Percentiles rank a stretch among this genome's conserved stretches.
Evolutionary conservation across 2,888 invertebrate species (phyloP).

Genomic region (Yponomeuta sedellus): DNA sequence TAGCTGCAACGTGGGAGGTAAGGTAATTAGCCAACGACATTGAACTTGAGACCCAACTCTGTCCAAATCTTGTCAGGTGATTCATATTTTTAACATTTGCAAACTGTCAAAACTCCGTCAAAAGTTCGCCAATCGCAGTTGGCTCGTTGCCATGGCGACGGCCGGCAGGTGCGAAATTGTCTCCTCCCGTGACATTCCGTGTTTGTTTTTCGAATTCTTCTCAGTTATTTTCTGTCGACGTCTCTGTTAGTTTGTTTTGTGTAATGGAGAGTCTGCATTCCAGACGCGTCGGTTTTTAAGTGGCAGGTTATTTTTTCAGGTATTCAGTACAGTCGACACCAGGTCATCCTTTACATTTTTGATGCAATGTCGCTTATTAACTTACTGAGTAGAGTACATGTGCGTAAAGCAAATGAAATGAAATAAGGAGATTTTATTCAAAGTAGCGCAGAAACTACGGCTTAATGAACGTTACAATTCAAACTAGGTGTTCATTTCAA

Average conservation of each 20-base stretch:
- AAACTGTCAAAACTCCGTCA: constrained; percentile 4
- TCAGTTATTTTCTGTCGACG: constrained; percentile 1
- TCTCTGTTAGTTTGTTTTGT: constrained; percentile 2
- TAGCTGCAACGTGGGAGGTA: constrained; percentile 31
- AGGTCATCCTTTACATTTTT: no score
- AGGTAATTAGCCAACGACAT: constrained; percentile 53
- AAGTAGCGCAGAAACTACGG: no score
- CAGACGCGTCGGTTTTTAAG: not conserved
- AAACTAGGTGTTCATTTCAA: no score
- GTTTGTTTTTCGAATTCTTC: constrained; percentile 11
- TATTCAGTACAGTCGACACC: no score
- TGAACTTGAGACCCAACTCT: constrained; percentile 54
- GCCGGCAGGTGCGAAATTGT: constrained; percentile 3
- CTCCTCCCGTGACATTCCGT: not conserved
- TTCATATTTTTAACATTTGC: constrained; percentile 1
- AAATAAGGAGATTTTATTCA: no score
- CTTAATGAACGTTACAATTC: no score
- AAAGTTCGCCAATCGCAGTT: not conserved
- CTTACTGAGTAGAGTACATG: no score
- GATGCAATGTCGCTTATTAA: no score
- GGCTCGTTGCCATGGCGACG: constrained; percentile 2
- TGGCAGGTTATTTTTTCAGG: not conserved
- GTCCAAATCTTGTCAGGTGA: not conserved
- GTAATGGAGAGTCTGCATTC: constrained; percentile 4
- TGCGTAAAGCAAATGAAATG: no score